phyloP scores from a whole-genome alignment of 2,113 vertebrate species.

The Pica pica region DNA sequence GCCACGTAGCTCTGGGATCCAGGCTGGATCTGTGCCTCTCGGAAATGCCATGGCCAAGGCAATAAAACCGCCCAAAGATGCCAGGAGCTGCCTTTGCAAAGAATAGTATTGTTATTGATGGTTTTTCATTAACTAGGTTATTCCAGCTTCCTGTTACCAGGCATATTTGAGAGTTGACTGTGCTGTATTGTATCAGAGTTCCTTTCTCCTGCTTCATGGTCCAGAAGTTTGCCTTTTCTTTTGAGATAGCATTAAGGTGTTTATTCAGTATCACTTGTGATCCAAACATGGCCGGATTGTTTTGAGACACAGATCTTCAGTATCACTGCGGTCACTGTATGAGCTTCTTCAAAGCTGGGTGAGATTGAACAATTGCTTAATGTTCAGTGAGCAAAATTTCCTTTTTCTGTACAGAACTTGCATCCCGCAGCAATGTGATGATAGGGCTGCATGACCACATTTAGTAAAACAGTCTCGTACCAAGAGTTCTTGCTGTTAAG shows the following conservation, averaged over 20 bases:
- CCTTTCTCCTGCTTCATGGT: conserved; percentile 45
- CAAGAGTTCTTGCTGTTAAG: conserved; percentile 2
- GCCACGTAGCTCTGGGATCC: background rate
- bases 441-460: background rate
- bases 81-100: conserved; percentile 7
- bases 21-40: background rate
- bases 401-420: background rate
- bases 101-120: conserved; percentile 25
- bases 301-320: background rate
- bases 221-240: conserved; percentile 41
- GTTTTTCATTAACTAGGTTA: conserved; percentile 63
- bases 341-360: background rate
- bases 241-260: background rate
- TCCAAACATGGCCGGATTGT: background rate
- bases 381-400: background rate
- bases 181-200: background rate
- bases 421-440: background rate
- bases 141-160: conserved; percentile 43
- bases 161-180: background rate
- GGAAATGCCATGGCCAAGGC: background rate
- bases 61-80: background rate
- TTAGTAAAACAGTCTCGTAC: background rate
- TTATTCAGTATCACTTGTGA: background rate
- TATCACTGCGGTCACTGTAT: background rate
- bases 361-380: background rate